Conservation (phyloP, 2,888 invertebrate genomes). For the Cataglyphis cursor region DNA sequence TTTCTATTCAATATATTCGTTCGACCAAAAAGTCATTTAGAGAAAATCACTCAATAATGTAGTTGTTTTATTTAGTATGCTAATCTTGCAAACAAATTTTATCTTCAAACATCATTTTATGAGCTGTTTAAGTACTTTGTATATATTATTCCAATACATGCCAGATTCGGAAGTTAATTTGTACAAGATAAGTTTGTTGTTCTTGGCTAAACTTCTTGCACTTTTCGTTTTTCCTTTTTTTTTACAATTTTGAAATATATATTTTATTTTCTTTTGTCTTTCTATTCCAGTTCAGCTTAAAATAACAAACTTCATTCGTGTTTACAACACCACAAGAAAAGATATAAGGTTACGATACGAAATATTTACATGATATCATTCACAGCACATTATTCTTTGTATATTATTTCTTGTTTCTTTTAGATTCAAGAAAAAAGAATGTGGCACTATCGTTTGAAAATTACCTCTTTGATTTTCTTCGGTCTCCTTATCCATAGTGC, state of each 20-base stretch:
- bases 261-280: neutral
- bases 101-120: neutral
- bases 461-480: conserved; percentile 38
- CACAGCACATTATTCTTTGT: neutral
- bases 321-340: neutral
- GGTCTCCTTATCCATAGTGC: conserved; percentile 37
- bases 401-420: neutral
- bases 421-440: neutral
- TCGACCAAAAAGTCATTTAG: neutral
- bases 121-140: neutral
- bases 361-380: neutral
- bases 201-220: neutral
- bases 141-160: neutral
- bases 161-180: neutral
- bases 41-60: neutral
- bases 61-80: neutral
- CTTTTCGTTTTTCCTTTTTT: neutral
- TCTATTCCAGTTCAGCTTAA: neutral
- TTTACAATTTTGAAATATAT: neutral
- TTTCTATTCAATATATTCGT: neutral
- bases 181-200: neutral
- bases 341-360: neutral
- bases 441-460: neutral
- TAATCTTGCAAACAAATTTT: neutral
- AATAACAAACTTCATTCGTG: neutral